A percentile compares a stretch with the other conserved stretches of the same genome.
Evolutionary conservation across 2,888 invertebrate genomes (phyloP).

Genomic region (Macrosoma leucophasiata): DNA sequence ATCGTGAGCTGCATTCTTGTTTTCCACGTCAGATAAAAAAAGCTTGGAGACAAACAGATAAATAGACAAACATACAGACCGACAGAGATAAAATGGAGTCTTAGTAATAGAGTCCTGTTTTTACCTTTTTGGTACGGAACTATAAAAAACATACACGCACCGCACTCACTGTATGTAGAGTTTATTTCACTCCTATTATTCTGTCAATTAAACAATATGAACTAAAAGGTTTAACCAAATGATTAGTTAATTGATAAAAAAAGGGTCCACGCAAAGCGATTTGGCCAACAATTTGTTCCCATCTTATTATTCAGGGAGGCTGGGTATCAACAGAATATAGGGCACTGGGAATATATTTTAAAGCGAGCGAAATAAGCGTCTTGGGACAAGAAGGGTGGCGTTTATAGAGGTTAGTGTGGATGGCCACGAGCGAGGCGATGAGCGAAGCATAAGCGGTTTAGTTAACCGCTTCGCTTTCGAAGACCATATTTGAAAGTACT

Average conservation of each 20-base stretch:
- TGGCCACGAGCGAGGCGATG: constrained; percentile 28
- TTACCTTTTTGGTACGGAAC: no score
- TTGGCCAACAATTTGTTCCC: constrained; percentile 13
- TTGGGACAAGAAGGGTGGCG: constrained; percentile 47
- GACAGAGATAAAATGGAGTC: no score
- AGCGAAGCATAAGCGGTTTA: constrained; percentile 15
- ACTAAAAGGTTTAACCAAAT: neutral
- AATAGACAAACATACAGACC: no score
- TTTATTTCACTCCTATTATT: neutral
- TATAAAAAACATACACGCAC: constrained; percentile 22
- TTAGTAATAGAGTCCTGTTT: no score
- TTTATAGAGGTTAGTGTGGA: constrained; percentile 31
- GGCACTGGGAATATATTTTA: constrained; percentile 48
- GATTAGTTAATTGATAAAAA: neutral
- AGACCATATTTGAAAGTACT: no score
- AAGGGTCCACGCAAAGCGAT: constrained; percentile 3
- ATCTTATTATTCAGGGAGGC: constrained; percentile 21
- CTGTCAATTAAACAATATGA: neutral
- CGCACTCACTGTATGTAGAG: constrained; percentile 2
- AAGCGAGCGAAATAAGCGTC: constrained; percentile 51
- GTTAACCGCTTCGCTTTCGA: no score
- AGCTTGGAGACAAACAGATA: no score
- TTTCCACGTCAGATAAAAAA: no score
- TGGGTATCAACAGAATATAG: constrained; percentile 34
- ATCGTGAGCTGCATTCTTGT: no score